Percentiles rank a stretch among this genome's conserved stretches.
Evolutionary conservation across 1,140 invertebrate genomes (phyloP).

Genomic region (Drosophila ercepeae): DNA sequence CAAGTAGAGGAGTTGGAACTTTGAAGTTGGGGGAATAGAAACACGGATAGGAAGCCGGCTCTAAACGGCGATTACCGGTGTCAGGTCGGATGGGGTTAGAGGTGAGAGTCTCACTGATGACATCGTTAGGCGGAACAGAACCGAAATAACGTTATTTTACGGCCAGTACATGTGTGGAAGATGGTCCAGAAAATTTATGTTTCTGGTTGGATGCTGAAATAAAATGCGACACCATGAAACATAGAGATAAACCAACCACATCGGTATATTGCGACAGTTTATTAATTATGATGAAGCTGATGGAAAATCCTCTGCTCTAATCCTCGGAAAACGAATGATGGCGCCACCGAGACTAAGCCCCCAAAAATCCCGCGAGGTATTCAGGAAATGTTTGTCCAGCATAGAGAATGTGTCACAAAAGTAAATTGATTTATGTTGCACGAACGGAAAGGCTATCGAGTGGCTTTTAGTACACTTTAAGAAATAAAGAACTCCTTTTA

Average conservation of each 20-base stretch:
- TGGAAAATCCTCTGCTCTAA: conserved; percentile 43
- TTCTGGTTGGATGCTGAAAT: conserved; percentile 29
- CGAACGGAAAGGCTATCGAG: conserved; percentile 1
- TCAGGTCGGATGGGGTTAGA: conserved; percentile 22
- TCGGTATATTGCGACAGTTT: conserved; percentile 38
- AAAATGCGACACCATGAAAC: conserved; percentile 39
- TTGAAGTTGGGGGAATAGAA: background rate
- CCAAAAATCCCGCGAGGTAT: conserved; percentile 17
- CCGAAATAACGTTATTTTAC: conserved; percentile 68
- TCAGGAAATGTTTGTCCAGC: conserved; percentile 39
- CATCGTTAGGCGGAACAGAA: conserved; percentile 49
- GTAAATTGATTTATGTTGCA: conserved; percentile 62
- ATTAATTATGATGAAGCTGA: conserved; percentile 73
- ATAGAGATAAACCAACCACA: conserved; percentile 12
- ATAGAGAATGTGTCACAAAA: conserved; percentile 26
- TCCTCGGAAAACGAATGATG: conserved; percentile 61
- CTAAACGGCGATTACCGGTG: conserved; percentile 61
- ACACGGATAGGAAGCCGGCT: conserved; percentile 48
- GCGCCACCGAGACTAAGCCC: conserved; percentile 62
- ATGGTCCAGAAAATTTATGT: conserved; percentile 61
- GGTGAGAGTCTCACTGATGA: conserved; percentile 43
- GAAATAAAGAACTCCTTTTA: background rate
- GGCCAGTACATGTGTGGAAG: conserved; percentile 59
- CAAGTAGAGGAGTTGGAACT: conserved; percentile 37
- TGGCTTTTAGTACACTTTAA: background rate